Evolutionary conservation across 2,888 invertebrate genomes (phyloP), one percentile per base, ranked within the genome.

Genomic region (Xanthorhoe designata): DNA sequence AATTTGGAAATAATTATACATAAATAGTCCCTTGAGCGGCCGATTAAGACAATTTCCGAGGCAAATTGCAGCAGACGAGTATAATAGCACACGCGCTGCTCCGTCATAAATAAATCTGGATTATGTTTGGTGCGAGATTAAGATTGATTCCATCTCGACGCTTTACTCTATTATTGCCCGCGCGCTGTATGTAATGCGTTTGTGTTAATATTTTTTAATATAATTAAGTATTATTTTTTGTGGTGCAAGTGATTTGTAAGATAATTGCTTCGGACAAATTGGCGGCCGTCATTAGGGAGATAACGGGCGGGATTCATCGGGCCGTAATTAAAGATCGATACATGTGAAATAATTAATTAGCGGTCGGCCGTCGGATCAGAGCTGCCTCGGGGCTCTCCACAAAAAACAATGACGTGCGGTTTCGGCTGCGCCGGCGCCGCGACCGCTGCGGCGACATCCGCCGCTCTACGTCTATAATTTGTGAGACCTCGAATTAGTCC

Each of bases 1-100:
- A 93, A 92, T 93, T 93, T 93, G 92, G 91, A 93, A 92, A 93
- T 93, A 93, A 93, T 93, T 93, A 93, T 93, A 93, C 91, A 93
- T 93, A 93, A 93, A 93, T 92, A 93, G 93, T 93, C 93, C 93
- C 93, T 93, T 93, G 93, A 93, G 93, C 93, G 93, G 88, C 88
- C 93, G 93, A 93, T 93, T 93, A 93, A 93, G 92, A 93, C 93
- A 93, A 93, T 93, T 93, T 92, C 92, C 89, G 91, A 92, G 84
- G 92, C 89, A 93, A 93, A 93, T 93, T 93, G 93, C 92, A 84
- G 91, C 93, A 91, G 93, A 93, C 92, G 93, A 90, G 90, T 83
- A 92, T 93, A 93, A 93, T 93, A 93, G 93, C 93, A 92, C 92
- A 92, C 92, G 90, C 88, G 85, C 85, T 84, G 74, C 89, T 86